A percentile compares a stretch with the other conserved stretches of the same genome.
These are phyloP conservation scores for Dromaius novaehollandiae DNA, from an alignment of 2,113 vertebrate species.

Conservation along the genomic window DNA sequence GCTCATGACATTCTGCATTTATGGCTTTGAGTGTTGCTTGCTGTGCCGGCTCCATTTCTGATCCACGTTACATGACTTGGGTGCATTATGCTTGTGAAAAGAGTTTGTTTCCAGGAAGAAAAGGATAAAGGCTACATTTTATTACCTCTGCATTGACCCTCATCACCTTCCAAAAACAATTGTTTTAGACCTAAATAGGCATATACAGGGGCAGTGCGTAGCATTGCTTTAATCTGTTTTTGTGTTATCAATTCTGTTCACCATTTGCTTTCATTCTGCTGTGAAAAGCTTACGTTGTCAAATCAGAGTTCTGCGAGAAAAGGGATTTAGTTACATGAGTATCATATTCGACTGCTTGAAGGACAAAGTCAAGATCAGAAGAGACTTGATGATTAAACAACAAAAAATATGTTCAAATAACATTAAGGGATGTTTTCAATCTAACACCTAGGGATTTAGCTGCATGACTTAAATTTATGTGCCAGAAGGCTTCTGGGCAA, in stretches of 20 bases:
- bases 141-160: not conserved
- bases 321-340: not conserved
- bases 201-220: not conserved
- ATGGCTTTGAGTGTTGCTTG: not conserved
- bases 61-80: not conserved
- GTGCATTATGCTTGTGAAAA: not conserved
- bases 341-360: slow-evolving; percentile 17
- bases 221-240: not conserved
- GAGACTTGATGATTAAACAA: not conserved
- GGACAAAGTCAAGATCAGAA: slow-evolving; percentile 39
- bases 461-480: not conserved
- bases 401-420: not conserved
- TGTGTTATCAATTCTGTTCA: not conserved
- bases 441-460: slow-evolving; percentile 14
- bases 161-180: not conserved
- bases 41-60: not conserved
- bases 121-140: not conserved
- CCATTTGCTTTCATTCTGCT: not conserved
- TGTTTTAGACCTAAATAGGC: not conserved
- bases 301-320: slow-evolving; percentile 8
- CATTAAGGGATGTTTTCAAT: slow-evolving; percentile 14
- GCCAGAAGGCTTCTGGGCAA: not conserved
- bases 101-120: not conserved
- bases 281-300: not conserved
- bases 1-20: not conserved